Evolutionary conservation across 53 echinoderm and acorn worm species (phyloP), one percentile per base, ranked within the genome.

Genomic region (Paracentrotus lividus): DNA sequence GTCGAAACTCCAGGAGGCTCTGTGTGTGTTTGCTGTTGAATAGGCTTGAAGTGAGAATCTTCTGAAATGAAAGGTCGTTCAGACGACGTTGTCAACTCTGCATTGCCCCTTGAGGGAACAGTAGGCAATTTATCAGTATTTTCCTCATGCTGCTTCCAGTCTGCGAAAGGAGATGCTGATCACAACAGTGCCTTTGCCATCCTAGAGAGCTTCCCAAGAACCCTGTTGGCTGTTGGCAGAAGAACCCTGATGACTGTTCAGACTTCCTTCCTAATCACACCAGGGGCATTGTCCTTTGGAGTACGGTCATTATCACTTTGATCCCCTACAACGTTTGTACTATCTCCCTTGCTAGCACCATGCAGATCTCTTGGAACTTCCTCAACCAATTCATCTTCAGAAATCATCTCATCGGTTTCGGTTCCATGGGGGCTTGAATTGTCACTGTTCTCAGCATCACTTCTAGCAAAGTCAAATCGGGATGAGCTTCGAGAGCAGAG

Each of bases 391-490:
- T 98, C 98, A 86, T 96, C 96, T 68, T 98, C 98, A 20, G 98
- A 98, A 13, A 98, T 96, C 98, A 98, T 98, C 43, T 98, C 97
- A 90, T 98, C 97, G 5, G 97, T 98, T 94, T 98, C 98, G 32
- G 98, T 96, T 77, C 97, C 97, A 60, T 33, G 88, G 8, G 96
- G 95, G 88, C 95, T 95, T 29, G 95, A 95, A 64, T 96, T 94
- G 54, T 90, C 94, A 44, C 96, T 96, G 36, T 94, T 95, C 32
- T 97, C 96, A 23, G 93, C 94, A 84, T 97, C 95, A 49, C 96
- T 95, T 47, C 96, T 96, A 8, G 99, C 99, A 96, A 99, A 99
- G 43, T 97, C 99, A 94, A 99, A 99, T 51, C 99, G 92, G 23
- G 99, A 99, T 31, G 99, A 99, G 90, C 99, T 98, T 86, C 98